phyloP scores from a whole-genome alignment of 2,888 invertebrate species.

The Hyposoter dolosus region DNA sequence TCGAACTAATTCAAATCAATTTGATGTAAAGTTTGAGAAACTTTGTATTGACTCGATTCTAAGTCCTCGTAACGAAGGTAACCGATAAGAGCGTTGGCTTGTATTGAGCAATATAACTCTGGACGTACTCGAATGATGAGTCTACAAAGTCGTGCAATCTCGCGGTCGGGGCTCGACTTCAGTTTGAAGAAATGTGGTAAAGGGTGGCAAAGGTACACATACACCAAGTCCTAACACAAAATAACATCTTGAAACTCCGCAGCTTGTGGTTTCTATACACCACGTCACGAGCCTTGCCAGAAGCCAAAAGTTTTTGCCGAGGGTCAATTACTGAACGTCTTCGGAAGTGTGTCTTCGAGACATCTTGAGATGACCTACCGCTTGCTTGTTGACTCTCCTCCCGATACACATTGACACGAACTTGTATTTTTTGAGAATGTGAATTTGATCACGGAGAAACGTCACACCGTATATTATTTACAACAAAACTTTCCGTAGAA shows the following conservation, averaged over 20 bases:
- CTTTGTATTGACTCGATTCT: slow-evolving; percentile 2
- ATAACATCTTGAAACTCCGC: slow-evolving; percentile 73
- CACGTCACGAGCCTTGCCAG: slow-evolving; percentile 38
- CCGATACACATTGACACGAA: not conserved
- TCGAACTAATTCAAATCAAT: not conserved
- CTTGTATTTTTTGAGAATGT: not conserved
- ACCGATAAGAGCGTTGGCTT: slow-evolving; percentile 7
- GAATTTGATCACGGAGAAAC: not conserved
- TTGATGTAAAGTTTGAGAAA: not conserved
- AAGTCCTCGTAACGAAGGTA: slow-evolving; percentile 28
- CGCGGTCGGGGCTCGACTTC: slow-evolving; percentile 43
- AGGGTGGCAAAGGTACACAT: slow-evolving; percentile 61
- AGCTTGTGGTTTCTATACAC: slow-evolving; percentile 19
- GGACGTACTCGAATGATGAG: slow-evolving; percentile 34
- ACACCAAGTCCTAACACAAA: slow-evolving; percentile 73
- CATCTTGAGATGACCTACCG: slow-evolving; percentile 47
- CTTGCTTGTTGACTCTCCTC: slow-evolving; percentile 33
- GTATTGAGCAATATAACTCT: slow-evolving; percentile 26
- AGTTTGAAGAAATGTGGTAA: slow-evolving; percentile 49
- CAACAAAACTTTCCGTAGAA: not conserved
- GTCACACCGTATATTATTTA: not conserved
- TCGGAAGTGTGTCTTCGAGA: slow-evolving; percentile 56
- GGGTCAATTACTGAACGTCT: slow-evolving; percentile 76
- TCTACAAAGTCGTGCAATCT: slow-evolving; percentile 49
- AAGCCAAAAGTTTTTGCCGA: slow-evolving; percentile 72